phyloP scores from a whole-genome alignment of 2,888 invertebrate species.

The Hypomecis punctinalis region DNA sequence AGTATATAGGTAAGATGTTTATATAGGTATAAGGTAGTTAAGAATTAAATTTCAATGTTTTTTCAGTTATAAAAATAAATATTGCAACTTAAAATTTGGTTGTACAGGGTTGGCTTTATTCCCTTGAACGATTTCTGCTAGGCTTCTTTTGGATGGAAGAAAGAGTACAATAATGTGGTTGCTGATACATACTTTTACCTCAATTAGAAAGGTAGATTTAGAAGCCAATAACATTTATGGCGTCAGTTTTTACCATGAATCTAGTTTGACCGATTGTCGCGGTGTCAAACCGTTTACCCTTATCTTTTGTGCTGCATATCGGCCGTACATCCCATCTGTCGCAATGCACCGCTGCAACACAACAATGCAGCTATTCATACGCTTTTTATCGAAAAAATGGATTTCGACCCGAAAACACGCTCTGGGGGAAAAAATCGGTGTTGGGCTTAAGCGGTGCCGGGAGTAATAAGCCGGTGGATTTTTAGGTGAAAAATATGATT shows the following conservation, averaged over 20 bases:
- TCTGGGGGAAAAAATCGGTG: slow-evolving; percentile 52
- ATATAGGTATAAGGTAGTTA: too few species aligned
- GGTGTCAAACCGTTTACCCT: slow-evolving; percentile 80
- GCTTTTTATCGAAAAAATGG: slow-evolving; percentile 68
- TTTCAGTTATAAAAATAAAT: too few species aligned
- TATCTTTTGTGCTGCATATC: slow-evolving; percentile 54
- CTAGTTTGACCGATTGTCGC: slow-evolving; percentile 67
- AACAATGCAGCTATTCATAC: slow-evolving; percentile 73
- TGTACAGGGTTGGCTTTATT: too few species aligned
- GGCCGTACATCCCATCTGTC: slow-evolving; percentile 64
- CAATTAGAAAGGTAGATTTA: too few species aligned
- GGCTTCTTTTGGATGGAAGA: too few species aligned
- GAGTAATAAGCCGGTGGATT: slow-evolving; percentile 29
- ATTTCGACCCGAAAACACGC: slow-evolving; percentile 63
- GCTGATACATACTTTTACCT: too few species aligned
- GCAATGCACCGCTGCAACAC: slow-evolving; percentile 61
- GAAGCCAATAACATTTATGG: too few species aligned
- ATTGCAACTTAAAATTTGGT: too few species aligned
- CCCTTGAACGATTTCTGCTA: too few species aligned
- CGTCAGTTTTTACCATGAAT: neutral
- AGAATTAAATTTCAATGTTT: too few species aligned
- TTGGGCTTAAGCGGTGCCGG: slow-evolving; percentile 44
- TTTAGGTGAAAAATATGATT: slow-evolving; percentile 2
- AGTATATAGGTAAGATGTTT: too few species aligned
- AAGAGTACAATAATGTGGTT: too few species aligned